A percentile compares a stretch with the other conserved stretches of the same genome.
These are phyloP conservation scores for Leptarthrus brevirostris DNA, from an alignment of 2,888 invertebrate species.

Conservation along the genomic window DNA sequence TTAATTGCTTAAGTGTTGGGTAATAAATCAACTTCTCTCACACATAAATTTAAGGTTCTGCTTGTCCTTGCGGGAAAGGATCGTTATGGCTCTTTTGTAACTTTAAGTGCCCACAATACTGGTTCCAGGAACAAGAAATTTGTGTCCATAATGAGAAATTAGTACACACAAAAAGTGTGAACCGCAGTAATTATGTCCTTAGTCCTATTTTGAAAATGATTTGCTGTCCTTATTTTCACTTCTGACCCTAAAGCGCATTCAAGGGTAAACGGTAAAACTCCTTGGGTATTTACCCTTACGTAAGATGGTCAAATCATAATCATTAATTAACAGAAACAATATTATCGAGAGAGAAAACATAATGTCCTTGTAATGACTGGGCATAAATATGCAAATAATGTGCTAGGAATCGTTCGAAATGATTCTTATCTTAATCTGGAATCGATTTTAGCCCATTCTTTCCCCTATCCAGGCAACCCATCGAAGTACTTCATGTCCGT, in stretches of 20 bases:
- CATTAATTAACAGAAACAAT: constrained; percentile 14
- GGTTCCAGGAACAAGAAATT: neutral
- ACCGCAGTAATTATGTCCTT: constrained; percentile 1
- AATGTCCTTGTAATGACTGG: constrained; percentile 6
- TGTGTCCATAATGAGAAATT: constrained; percentile 1
- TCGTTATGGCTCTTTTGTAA: constrained; percentile 38
- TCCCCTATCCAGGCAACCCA: neutral
- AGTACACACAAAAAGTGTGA: constrained; percentile 4
- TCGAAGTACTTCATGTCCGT: constrained; percentile 11
- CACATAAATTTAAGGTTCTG: constrained; percentile 36
- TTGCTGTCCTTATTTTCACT: neutral
- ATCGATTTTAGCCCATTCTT: constrained; percentile 1
- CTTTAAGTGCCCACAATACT: constrained; percentile 6
- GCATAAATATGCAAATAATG: constrained; percentile 46
- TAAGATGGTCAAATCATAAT: constrained; percentile 20
- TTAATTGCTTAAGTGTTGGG: constrained; percentile 45
- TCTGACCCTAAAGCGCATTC: too few species aligned
- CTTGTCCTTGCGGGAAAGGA: constrained; percentile 26
- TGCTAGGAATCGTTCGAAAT: constrained; percentile 19
- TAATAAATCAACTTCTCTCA: constrained; percentile 34
- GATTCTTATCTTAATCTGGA: constrained; percentile 21
- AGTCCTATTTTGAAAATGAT: neutral
- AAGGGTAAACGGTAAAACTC: neutral
- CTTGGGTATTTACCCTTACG: neutral
- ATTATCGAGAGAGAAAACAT: neutral